Percentiles rank a stretch among this genome's conserved stretches.
phyloP scores from a whole-genome alignment of 2,797 vertebrate genomes.

The Spheniscus humboldti region DNA sequence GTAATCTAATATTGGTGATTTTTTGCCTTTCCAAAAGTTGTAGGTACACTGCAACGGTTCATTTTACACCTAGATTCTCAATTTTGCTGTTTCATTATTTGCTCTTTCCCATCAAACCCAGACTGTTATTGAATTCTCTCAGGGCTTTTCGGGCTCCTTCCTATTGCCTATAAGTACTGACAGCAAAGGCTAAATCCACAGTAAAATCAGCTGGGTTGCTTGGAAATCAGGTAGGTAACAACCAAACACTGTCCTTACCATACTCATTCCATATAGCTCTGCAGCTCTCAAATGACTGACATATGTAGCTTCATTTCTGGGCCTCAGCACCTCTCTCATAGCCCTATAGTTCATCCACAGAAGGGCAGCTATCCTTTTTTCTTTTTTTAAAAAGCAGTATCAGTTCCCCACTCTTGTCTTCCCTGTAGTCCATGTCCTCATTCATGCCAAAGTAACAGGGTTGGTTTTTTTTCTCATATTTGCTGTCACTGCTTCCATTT shows the following conservation, averaged over 20 bases:
- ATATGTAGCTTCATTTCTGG: not conserved
- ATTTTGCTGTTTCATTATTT: not conserved
- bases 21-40: not conserved
- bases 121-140: not conserved
- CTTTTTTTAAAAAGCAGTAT: not conserved
- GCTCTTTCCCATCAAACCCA: not conserved
- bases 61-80: not conserved
- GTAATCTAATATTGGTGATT: not conserved
- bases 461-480: not conserved
- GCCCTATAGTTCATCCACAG: not conserved
- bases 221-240: not conserved
- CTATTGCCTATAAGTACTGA: not conserved
- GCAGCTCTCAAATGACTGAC: not conserved
- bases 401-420: not conserved
- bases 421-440: not conserved
- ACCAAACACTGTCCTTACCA: not conserved
- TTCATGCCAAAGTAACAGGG: not conserved
- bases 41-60: fast-evolving
- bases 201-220: not conserved
- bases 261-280: not conserved
- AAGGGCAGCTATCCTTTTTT: not conserved
- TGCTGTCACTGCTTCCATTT: conserved; percentile 34
- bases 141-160: not conserved
- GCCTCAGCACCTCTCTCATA: not conserved
- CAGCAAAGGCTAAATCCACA: not conserved